Percentiles rank a stretch among this genome's conserved stretches.
phyloP scores from a whole-genome alignment of 2,888 invertebrate species.

The Augochlorella aurata region DNA sequence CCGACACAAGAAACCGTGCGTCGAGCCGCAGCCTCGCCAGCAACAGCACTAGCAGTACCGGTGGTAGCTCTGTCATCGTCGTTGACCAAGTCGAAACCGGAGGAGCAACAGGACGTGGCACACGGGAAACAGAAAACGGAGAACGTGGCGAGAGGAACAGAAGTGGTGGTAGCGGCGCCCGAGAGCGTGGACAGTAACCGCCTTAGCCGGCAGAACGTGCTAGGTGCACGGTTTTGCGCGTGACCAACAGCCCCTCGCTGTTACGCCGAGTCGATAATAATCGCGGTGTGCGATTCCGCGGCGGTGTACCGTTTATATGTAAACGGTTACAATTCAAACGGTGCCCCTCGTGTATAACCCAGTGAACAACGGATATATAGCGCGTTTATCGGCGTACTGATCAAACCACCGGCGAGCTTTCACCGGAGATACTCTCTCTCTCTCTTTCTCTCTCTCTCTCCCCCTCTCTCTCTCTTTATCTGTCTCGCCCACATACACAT shows the following conservation, averaged over 20 bases:
- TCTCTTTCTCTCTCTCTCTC: neutral
- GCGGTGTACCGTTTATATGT: constrained; percentile 33
- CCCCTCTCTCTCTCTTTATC: neutral
- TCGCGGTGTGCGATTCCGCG: constrained; percentile 41
- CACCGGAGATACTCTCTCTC: neutral
- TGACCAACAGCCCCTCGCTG: constrained; percentile 68
- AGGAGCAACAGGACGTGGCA: constrained; percentile 42
- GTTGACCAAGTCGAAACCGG: constrained; percentile 21
- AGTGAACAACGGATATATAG: constrained; percentile 17
- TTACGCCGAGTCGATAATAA: constrained; percentile 58
- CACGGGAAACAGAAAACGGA: constrained; percentile 31
- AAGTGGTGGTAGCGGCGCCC: constrained; percentile 32
- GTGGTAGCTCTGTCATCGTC: neutral
- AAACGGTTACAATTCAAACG: constrained; percentile 34
- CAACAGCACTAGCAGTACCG: neutral
- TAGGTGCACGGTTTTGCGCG: constrained; percentile 60
- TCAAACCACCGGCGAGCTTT: constrained; percentile 12
- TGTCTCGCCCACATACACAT: neutral
- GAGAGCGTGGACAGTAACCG: constrained; percentile 48
- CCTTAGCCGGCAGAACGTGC: constrained; percentile 49
- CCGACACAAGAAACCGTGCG: neutral
- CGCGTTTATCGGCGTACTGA: neutral
- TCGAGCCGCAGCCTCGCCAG: neutral
- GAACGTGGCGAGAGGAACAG: constrained; percentile 19
- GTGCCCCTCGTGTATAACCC: constrained; percentile 31